Base-by-base conservation (phyloP, 1,140 invertebrate species). In the Hyles euphorbiae region DNA sequence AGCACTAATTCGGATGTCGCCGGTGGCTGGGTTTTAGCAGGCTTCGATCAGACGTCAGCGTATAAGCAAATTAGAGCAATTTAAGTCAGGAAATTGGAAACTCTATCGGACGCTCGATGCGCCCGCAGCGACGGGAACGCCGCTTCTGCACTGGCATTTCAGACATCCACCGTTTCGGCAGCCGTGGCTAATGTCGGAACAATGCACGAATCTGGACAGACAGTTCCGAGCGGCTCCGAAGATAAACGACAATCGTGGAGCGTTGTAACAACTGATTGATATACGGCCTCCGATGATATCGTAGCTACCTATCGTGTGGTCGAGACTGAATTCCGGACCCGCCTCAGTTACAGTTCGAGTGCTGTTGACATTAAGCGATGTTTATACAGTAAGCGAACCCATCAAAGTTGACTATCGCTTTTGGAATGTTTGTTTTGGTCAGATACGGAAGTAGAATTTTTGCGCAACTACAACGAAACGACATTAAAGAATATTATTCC, bases 41-140 rank as follows among this genome's bases (percentile, higher is more conserved):
- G 70, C 70, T 83, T 80, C 79, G 81, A 81, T 87, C 77, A 81
- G 63, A 73, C 80, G 79, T 84, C 83, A 81, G 75, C 75, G 78
- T 72, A 84, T 86, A 87, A 87, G 81, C 81, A 84, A 88, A 88
- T 88, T 88, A 87, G 82, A 83, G 80, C 82, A 88, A 88, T 88
- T 84, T 84, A 84, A 82, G 83, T 84, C 82, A 84, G 86, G 83
- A 88, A 88, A 88, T 88, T 88, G 86, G 82, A 84, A 85, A 81
- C 71, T 78, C 82, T 86, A 88, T 84, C 80, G 81, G 74, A 68
- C 78, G 72, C 70, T 75, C 76, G 74, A 65, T 80, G 72, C 75
- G 63, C 75, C 36, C 67, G 46, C 33, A 80, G 77, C 78, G 80
- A 74, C 76, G 63, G 68, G 73, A 74, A 73, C 73, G 72, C 67